Base-by-base conservation (phyloP, 2,888 invertebrate genomes). In the Athalia rosae region DNA sequence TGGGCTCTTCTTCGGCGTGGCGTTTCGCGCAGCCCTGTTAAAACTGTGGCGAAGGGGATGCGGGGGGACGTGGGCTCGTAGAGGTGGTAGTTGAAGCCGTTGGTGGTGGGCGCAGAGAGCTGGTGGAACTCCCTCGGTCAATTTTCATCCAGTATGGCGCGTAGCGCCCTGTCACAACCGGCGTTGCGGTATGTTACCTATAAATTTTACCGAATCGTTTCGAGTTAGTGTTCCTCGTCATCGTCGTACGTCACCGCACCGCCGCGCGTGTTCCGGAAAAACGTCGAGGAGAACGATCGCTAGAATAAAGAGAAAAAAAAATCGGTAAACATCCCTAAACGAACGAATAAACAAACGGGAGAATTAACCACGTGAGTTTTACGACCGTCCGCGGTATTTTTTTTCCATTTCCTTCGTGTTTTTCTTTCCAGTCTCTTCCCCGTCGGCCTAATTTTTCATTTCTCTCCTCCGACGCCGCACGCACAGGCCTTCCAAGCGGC, bases 71-170 rank as follows among this genome's bases (percentile, higher is more conserved):
- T 9, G 4, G 56, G 56, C 28, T n/a, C 43, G 41, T 71, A 66
- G 71, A 71, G 71, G 69, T 69, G 53, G 66, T 66, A 28, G 28
- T 28, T 28, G 69, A 69, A 50, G 50, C 28, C 53, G 50, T 15
- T 69, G 73, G 61, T 74, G 74, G 74, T 74, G 62, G 74, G 28
- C 41, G 61, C 48, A 61, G 11, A 11, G 71, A 59, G 59, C 74
- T 62, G 74, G 61, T 61, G 48, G 74, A 74, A 74, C 83, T 86
- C 83, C 84, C 84, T 87, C 87, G 87, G 86, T 89, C 88, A 88
- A 88, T 89, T 86, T 84, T 84, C 81, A 84, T 85, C 84, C 86
- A 89, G 89, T 88, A 87, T 88, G 89, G 87, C 89, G 87, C 87
- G 87, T 85, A 86, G 87, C 87, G 88, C 86, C 87, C 84, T 81